These are phyloP conservation scores for Anguilla marmorata DNA, from an alignment of 2,797 vertebrate genomes.

Conservation along the genomic window DNA sequence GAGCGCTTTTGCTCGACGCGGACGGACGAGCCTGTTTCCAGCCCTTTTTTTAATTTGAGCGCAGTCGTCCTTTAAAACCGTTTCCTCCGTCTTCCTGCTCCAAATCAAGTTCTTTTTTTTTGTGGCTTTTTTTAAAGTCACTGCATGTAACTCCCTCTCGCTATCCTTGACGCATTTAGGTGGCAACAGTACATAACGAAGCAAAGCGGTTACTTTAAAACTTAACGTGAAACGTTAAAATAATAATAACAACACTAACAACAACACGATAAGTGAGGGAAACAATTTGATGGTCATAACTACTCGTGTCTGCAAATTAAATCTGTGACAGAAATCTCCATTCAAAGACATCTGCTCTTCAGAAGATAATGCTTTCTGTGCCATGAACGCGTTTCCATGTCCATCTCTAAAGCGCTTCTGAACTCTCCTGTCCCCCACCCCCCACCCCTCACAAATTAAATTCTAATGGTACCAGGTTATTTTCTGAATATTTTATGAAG, in stretches of 20 bases:
- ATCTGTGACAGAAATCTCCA: conserved; percentile 33
- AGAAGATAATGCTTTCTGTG: conserved; percentile 19
- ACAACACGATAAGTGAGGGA: background rate
- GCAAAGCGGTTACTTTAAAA: background rate
- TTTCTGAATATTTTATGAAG: background rate
- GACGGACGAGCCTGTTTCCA: background rate
- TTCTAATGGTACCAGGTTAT: conserved; percentile 10
- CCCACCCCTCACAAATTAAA: conserved; percentile 8
- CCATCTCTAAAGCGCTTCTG: conserved; percentile 11
- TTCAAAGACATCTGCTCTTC: conserved; percentile 27
- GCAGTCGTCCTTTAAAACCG: background rate
- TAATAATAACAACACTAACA: conserved; percentile 33
- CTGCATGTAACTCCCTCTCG: conserved; percentile 4
- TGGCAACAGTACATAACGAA: background rate
- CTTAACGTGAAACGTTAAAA: conserved; percentile 21
- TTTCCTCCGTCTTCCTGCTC: background rate
- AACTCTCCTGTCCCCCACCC: conserved; percentile 1
- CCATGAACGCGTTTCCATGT: conserved; percentile 13
- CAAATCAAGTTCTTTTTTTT: background rate
- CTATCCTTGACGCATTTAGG: background rate
- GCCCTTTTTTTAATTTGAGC: background rate
- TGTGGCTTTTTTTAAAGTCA: background rate
- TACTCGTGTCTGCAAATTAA: conserved; percentile 19
- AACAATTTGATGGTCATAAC: conserved; percentile 27
- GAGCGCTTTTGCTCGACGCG: background rate